phyloP scores from a whole-genome alignment of 2,888 invertebrate species.

The Lasioglossum malachurum region DNA sequence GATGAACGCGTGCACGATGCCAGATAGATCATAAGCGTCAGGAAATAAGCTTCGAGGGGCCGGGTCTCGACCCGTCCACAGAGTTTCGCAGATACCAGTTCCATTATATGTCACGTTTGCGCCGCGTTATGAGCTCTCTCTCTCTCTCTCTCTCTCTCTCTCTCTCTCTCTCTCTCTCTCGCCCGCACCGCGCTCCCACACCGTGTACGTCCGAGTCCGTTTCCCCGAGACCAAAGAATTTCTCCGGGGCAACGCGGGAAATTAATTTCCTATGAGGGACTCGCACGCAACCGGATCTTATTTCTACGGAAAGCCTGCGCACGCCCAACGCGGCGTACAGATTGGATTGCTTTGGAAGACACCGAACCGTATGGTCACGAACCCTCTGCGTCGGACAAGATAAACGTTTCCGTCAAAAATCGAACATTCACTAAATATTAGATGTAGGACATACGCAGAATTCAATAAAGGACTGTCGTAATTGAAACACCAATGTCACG shows the following conservation, averaged over 20 bases:
- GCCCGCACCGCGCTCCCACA: not conserved
- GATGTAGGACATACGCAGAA: too few species aligned
- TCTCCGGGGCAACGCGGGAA: not conserved
- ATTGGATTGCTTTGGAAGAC: not conserved
- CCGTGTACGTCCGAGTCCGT: not conserved
- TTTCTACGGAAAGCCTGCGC: not conserved
- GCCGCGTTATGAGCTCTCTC: not conserved
- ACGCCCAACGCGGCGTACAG: not conserved
- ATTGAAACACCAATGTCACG: too few species aligned
- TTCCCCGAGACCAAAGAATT: not conserved
- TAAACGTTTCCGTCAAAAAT: not conserved
- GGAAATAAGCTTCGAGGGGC: constrained; percentile 31
- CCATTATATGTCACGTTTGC: constrained; percentile 6
- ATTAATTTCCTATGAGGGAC: not conserved
- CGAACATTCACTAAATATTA: too few species aligned
- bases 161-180: not conserved
- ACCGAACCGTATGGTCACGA: not conserved
- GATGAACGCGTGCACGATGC: constrained; percentile 6
- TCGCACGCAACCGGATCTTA: not conserved
- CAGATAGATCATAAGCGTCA: constrained; percentile 16
- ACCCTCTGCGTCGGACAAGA: not conserved
- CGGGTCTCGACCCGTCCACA: not conserved
- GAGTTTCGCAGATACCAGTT: constrained; percentile 6
- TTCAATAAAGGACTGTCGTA: too few species aligned
- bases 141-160: not conserved